These are phyloP conservation scores for Cephus runcator DNA, from an alignment of 2,888 invertebrate genomes.

Conservation along the genomic window DNA sequence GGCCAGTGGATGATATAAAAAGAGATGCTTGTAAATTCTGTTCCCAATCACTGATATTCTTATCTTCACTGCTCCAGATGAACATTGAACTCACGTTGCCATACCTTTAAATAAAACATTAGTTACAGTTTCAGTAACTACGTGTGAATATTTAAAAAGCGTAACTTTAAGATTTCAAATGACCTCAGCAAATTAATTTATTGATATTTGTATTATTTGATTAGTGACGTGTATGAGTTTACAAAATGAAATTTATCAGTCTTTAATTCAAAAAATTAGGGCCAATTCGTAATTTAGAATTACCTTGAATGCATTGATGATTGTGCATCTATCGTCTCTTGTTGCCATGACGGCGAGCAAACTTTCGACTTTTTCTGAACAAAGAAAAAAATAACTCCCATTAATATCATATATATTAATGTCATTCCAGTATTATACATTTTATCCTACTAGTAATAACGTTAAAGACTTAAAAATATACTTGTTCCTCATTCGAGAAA, in stretches of 20 bases:
- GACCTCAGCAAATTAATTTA: not conserved
- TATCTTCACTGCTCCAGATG: slow-evolving; percentile 20
- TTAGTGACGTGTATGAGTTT: not conserved
- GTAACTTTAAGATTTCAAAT: not conserved
- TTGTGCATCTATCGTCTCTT: slow-evolving; percentile 52
- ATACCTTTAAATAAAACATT: slow-evolving; percentile 65
- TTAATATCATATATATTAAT: not conserved
- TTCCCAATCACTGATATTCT: slow-evolving; percentile 23
- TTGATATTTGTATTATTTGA: not conserved
- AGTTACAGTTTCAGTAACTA: not conserved
- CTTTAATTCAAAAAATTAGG: slow-evolving; percentile 1
- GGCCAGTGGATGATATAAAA: slow-evolving; percentile 20
- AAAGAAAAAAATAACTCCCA: slow-evolving; percentile 15
- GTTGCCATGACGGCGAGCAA: slow-evolving; percentile 58
- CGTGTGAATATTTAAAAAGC: not conserved
- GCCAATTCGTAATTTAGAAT: slow-evolving; percentile 6
- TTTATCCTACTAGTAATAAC: not conserved
- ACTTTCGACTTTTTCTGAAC: slow-evolving; percentile 57
- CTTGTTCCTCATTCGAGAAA: not conserved
- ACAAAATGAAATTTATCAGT: not conserved
- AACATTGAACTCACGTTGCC: slow-evolving; percentile 69
- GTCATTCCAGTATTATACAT: not conserved
- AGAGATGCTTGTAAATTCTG: slow-evolving; percentile 35
- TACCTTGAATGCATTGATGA: not conserved
- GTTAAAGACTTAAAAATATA: not conserved